phyloP scores from a whole-genome alignment of 2,113 vertebrate genomes.

The Microtus oregoni region DNA sequence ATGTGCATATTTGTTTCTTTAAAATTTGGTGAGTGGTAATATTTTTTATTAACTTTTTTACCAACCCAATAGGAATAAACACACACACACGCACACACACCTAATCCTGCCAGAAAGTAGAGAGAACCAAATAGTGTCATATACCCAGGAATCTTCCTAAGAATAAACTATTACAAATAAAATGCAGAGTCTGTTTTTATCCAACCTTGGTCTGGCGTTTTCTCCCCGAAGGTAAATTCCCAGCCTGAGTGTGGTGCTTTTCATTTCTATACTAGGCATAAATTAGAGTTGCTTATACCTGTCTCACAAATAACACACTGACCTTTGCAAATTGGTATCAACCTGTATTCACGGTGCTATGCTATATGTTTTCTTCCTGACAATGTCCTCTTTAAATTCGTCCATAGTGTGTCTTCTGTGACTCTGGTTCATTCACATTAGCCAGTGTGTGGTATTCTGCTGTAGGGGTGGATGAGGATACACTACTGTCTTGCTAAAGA shows the following conservation, averaged over 20 bases:
- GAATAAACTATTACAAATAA: conserved; percentile 8
- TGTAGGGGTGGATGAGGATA: neutral
- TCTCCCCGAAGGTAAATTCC: neutral
- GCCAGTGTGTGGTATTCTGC: neutral
- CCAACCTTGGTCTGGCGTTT: neutral
- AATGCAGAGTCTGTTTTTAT: neutral
- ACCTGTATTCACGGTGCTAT: neutral
- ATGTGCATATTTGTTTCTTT: neutral
- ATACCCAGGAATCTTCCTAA: neutral
- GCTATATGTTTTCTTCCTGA: neutral
- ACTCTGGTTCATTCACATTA: neutral
- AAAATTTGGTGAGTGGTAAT: neutral
- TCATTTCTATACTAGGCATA: neutral
- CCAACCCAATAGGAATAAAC: neutral
- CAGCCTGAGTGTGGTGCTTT: neutral
- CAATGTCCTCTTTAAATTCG: conserved; percentile 2
- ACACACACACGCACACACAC: neutral
- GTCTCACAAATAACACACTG: neutral
- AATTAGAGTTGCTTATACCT: neutral
- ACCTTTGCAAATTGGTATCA: conserved; percentile 17
- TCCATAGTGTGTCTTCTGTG: neutral
- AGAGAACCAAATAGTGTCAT: conserved; percentile 5
- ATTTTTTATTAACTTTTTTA: neutral
- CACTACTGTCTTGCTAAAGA: conserved; percentile 32
- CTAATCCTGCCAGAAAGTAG: neutral